Conservation (phyloP, 53 echinoderm and acorn worm species). For the Apostichopus leukothele region DNA sequence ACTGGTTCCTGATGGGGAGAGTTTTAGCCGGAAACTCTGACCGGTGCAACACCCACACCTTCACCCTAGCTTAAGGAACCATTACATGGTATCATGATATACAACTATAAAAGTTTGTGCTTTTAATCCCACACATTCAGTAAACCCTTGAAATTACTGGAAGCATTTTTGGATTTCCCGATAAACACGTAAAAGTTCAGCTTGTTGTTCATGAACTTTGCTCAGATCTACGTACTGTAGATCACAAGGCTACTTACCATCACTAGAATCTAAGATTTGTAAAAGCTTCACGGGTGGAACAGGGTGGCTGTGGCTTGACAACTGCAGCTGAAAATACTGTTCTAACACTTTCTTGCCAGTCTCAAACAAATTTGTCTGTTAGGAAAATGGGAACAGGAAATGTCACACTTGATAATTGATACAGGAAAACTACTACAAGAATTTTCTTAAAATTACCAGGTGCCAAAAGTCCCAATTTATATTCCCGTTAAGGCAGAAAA, state of each 20-base stretch:
- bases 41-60: too few relatives aligned
- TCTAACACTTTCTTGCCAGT: slow-evolving; percentile 72
- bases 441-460: too few relatives aligned
- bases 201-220: too few relatives aligned
- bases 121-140: too few relatives aligned
- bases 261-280: slow-evolving; percentile 71
- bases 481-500: too few relatives aligned
- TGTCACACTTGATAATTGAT: not conserved
- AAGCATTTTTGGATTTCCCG: not conserved
- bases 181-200: not conserved
- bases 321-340: slow-evolving; percentile 76
- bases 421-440: too few relatives aligned
- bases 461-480: too few relatives aligned
- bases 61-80: too few relatives aligned
- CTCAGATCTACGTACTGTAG: not conserved
- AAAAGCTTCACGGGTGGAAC: slow-evolving; percentile 77
- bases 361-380: slow-evolving; percentile 77
- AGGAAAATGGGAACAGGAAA: slow-evolving; percentile 4
- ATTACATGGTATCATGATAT: too few relatives aligned
- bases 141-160: not conserved
- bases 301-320: slow-evolving; percentile 82
- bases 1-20: too few relatives aligned
- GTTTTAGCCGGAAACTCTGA: too few relatives aligned
- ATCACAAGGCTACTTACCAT: slow-evolving; percentile 49
- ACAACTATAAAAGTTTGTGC: too few relatives aligned